Base-by-base conservation (phyloP, 1,140 invertebrate species). In the Euwallacea fornicatus region DNA sequence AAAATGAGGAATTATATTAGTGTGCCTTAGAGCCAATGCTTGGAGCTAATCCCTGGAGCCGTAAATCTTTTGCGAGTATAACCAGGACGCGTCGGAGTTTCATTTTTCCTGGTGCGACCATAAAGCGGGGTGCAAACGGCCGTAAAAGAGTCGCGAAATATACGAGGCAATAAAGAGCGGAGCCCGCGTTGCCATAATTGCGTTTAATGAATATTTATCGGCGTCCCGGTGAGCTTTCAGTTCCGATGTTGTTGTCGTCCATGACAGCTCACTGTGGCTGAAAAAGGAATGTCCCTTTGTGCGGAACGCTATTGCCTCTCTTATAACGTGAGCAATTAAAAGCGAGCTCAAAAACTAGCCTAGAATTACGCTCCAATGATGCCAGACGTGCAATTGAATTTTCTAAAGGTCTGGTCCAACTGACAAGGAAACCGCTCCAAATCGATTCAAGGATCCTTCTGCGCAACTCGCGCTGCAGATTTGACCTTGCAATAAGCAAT, bases 91-190 rank as follows among this genome's bases (percentile, higher is more conserved):
- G 63, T 66, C 63, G 63, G 63, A 42, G 63, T 66, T 66, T 67
- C 65, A 59, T 67, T 67, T 67, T 67, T 67, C 65, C 54, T 67
- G 65, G 54, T 44, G 55, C 54, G 65, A n/a, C 53, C 65, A 44
- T 67, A 67, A 67, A 67, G 16, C 65, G 47, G 65, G 65, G 65
- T 44, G 65, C 47, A 67, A 67, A 67, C 55, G 65, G 65, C 43
- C 54, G 65, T 59, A 67, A 67, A 67, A 67, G 65, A 67, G 65
- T 59, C 65, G 54, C 41, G 55, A 67, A 67, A 67, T 67, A 67
- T 67, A 67, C 65, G 65, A 67, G 65, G 65, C 65, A 67, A 67
- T 67, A 67, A 67, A 67, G 65, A 66, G 65, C 54, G 53, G 41
- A 43, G 55, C 53, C 65, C 55, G 65, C 65, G 65, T 50, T 58